These are phyloP conservation scores for Entelurus aequoreus DNA, from an alignment of 2,113 vertebrate genomes.

Conservation along the genomic window DNA sequence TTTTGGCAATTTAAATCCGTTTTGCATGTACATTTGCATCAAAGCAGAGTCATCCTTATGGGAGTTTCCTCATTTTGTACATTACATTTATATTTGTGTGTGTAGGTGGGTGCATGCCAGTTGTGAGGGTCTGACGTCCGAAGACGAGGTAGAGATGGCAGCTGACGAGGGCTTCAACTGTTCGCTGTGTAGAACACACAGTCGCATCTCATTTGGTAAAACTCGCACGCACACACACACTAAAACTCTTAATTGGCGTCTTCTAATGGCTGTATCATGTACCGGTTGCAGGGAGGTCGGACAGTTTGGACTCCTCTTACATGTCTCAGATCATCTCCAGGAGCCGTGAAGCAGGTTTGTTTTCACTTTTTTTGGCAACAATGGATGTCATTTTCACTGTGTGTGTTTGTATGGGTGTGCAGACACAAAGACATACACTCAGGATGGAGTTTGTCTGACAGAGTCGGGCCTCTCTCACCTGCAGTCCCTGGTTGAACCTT, in stretches of 20 bases:
- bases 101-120: conserved; percentile 91
- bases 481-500: conserved; percentile 82
- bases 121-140: conserved; percentile 86
- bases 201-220: conserved; percentile 74
- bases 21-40: neutral
- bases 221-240: neutral
- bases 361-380: neutral
- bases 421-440: conserved; percentile 93
- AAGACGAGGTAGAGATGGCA: conserved; percentile 87
- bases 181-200: conserved; percentile 82
- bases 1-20: no score
- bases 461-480: conserved; percentile 91
- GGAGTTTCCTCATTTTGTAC: neutral
- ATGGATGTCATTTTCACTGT: neutral
- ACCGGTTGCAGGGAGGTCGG: conserved; percentile 36
- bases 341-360: conserved; percentile 56
- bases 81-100: neutral
- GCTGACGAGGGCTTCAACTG: conserved; percentile 93
- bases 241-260: neutral
- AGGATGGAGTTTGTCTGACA: conserved; percentile 95
- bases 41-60: neutral
- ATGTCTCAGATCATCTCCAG: conserved; percentile 55
- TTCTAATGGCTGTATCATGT: conserved; percentile 1
- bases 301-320: conserved; percentile 40
- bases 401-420: conserved; percentile 5